Conservation (phyloP, 2,113 vertebrate species). For the Stegastes partitus region DNA sequence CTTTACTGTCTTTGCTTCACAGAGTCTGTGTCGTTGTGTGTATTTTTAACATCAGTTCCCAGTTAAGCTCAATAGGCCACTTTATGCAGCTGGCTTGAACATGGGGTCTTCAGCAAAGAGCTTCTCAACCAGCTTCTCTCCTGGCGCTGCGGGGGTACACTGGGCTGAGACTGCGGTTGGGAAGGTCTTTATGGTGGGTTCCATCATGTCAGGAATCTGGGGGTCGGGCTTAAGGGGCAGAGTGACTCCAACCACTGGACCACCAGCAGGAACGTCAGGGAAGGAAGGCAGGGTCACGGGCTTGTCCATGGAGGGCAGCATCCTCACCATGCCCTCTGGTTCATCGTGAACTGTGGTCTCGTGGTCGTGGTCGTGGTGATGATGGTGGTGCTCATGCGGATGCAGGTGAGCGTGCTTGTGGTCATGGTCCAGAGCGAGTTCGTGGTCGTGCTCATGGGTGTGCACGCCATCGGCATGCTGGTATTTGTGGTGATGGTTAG, state of each 20-base stretch:
- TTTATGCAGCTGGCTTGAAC: conserved; percentile 66
- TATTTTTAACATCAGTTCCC: neutral
- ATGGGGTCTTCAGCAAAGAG: conserved; percentile 73
- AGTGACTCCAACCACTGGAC: conserved; percentile 33
- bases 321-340: conserved; percentile 62
- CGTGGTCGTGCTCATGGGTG: conserved; percentile 83
- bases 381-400: conserved; percentile 83
- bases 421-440: conserved; percentile 80
- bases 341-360: neutral
- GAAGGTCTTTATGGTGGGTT: conserved; percentile 73
- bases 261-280: conserved; percentile 43
- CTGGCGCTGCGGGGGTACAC: conserved; percentile 13
- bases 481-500: conserved; percentile 79
- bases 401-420: conserved; percentile 83
- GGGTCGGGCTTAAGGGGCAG: conserved; percentile 70
- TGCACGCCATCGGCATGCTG: conserved; percentile 48
- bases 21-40: neutral
- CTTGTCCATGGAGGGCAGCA: conserved; percentile 63
- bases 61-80: neutral
- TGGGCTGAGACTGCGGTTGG: conserved; percentile 62
- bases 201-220: conserved; percentile 61
- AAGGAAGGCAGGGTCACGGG: conserved; percentile 60
- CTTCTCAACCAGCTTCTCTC: conserved; percentile 19
- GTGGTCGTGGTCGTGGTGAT: conserved; percentile 74
- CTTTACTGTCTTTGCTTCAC: too few species aligned